phyloP scores from a whole-genome alignment of 2,113 vertebrate species.

The Aegithalos caudatus region DNA sequence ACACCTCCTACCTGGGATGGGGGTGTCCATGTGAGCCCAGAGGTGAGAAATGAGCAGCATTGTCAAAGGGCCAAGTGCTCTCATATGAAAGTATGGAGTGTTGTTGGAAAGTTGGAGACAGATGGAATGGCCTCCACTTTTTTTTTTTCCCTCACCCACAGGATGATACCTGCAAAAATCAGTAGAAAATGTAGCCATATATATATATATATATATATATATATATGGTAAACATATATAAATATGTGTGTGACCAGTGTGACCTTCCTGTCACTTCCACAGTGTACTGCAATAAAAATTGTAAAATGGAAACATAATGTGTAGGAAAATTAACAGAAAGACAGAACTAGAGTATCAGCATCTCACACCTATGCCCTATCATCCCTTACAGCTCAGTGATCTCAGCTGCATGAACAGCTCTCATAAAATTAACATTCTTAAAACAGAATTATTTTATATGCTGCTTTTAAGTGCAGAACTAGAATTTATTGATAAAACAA shows the following conservation, averaged over 20 bases:
- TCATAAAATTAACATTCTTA: not conserved
- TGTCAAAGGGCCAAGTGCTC: not conserved
- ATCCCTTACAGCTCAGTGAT: not conserved
- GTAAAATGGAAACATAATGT: not conserved
- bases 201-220: not conserved
- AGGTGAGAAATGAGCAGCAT: not conserved
- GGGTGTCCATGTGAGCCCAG: not conserved
- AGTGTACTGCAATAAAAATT: not conserved
- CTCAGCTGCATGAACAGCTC: not conserved
- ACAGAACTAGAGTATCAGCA: not conserved
- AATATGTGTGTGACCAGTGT: not conserved
- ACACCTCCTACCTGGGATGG: accelerated
- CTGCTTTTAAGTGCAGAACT: not conserved
- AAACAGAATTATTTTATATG: not conserved
- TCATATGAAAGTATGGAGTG: not conserved
- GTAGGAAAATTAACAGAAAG: not conserved
- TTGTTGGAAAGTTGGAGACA: not conserved
- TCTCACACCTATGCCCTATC: not conserved
- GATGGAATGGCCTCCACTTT: not conserved
- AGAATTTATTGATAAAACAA: not conserved
- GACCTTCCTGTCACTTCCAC: not conserved
- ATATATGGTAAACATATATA: not conserved
- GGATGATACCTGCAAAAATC: not conserved
- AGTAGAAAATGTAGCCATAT: not conserved
- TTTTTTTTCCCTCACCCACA: too few relatives aligned